Base-by-base conservation (phyloP, 2,113 vertebrate genomes). In the Paramisgurnus dabryanus region DNA sequence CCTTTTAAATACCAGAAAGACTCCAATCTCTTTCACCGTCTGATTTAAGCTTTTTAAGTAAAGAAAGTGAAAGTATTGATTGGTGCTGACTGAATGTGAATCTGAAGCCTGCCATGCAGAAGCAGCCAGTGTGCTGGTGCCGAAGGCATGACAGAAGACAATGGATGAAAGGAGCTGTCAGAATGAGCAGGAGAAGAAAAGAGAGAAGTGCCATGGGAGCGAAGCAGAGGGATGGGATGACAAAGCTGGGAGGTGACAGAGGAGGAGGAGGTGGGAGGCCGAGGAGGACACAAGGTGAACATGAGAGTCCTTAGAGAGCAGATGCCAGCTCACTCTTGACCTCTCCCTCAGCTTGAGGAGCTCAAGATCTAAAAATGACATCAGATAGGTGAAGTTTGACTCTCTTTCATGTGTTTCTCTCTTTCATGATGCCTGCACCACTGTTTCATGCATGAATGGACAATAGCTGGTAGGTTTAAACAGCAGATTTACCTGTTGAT, bases 301-400 rank as follows among this genome's bases (percentile, higher is more conserved):
- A 67, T 82, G 76, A 82, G 73, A 82, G 53, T 79, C 83, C 76
- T 83, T 67, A 61, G 80, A 85, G 80, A 82, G 18, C 80, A 82
- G 71, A 64, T 53, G 66, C 63, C 73, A 68, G 72, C 64, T 80
- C 63, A 27, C 77, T 81, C 69, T 80, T 84, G 78, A 70, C 82
- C 80, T 68, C 67, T 58, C 57, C 73, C 64, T 82, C 43, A 60
- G 74, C 63, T 63, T 63, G 40, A 27, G 72, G 12, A 61, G 64
- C 53, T 72, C 80, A 74, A 78, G 82, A 86, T 84, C 85, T 86
- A 84, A 81, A 85, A 84, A 82, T 85, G 84, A 86, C 85, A 87
- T 82, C 73, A 85, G 75, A 88, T 64, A 78, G 65, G 64, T 69
- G 65, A 84, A 82, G 75, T 75, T 63, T 74, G 80, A 84, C 76